These are phyloP conservation scores for Salvator merianae DNA, from an alignment of 2,113 vertebrate genomes.

Conservation along the genomic window DNA sequence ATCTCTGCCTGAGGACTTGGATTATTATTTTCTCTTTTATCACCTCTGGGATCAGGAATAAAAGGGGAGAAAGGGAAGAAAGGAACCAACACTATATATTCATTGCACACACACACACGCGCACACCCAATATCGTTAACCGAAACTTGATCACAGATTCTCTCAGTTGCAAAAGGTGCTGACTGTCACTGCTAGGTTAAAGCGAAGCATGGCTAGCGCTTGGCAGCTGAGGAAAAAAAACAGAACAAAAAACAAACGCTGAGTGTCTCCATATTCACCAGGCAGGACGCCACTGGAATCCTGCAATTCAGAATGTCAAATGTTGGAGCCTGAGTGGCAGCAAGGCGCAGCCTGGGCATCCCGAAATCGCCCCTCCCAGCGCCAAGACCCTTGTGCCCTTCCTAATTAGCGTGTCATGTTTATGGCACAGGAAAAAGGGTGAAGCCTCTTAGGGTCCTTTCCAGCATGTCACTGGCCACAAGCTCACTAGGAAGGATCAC, in stretches of 20 bases:
- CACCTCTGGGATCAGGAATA: not conserved
- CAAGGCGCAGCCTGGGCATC: slow-evolving; percentile 39
- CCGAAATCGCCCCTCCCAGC: slow-evolving; percentile 37
- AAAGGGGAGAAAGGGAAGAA: too few relatives aligned
- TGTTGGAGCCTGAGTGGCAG: slow-evolving; percentile 47
- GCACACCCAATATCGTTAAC: slow-evolving; percentile 44
- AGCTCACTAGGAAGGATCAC: not conserved
- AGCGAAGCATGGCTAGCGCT: slow-evolving; percentile 57
- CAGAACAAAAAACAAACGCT: slow-evolving; percentile 46
- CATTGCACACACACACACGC: too few relatives aligned
- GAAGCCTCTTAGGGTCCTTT: not conserved
- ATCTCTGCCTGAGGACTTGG: slow-evolving; percentile 45
- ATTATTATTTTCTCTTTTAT: not conserved
- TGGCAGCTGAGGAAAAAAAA: slow-evolving; percentile 43
- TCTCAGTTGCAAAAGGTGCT: slow-evolving; percentile 66
- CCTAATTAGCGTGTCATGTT: slow-evolving; percentile 5
- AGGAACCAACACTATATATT: not conserved
- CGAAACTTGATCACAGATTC: slow-evolving; percentile 61
- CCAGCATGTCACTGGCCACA: slow-evolving; percentile 23
- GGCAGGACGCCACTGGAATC: slow-evolving; percentile 55
- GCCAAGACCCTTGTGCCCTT: slow-evolving; percentile 27
- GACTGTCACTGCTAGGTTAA: slow-evolving; percentile 57
- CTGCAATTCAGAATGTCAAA: slow-evolving; percentile 58
- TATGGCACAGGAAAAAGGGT: slow-evolving; percentile 37
- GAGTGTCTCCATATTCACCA: slow-evolving; percentile 62